Conservation (phyloP, 35 echinoderm and acorn worm species). For the Diadema setosum region DNA sequence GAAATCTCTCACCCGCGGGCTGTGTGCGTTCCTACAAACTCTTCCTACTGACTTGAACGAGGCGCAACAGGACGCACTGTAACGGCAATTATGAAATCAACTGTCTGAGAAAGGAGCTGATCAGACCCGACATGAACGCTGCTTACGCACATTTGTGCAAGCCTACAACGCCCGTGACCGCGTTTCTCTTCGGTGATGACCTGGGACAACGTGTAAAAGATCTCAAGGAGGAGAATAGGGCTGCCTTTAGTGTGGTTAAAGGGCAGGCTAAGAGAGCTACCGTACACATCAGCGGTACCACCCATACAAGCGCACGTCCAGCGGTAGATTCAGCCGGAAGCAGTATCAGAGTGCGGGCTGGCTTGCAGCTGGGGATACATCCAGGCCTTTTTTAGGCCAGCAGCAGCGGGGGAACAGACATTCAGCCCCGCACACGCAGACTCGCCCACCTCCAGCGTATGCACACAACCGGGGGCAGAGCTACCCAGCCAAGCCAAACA, state of each 20-base stretch:
- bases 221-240: constrained; percentile 32
- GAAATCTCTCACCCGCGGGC: constrained; percentile 36
- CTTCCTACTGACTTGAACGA: not conserved
- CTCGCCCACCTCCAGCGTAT: not conserved
- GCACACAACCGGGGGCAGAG: too few species aligned
- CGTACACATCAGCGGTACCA: too few species aligned
- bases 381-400: not conserved
- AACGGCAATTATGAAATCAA: constrained; percentile 26
- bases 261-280: too few species aligned
- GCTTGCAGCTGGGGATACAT: not conserved
- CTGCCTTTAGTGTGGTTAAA: too few species aligned
- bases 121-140: constrained; percentile 9
- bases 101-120: constrained; percentile 27
- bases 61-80: not conserved
- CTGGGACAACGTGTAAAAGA: constrained; percentile 50
- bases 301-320: too few species aligned
- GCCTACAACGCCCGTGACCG: not conserved
- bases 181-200: constrained; percentile 48
- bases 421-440: not conserved
- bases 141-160: constrained; percentile 23
- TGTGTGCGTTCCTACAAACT: not conserved
- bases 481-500: not conserved
- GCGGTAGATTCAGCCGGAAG: not conserved
- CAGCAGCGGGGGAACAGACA: not conserved
- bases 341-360: too few species aligned